Evolutionary conservation across 2,113 vertebrate species (phyloP).

Genomic region (Fulica atra): DNA sequence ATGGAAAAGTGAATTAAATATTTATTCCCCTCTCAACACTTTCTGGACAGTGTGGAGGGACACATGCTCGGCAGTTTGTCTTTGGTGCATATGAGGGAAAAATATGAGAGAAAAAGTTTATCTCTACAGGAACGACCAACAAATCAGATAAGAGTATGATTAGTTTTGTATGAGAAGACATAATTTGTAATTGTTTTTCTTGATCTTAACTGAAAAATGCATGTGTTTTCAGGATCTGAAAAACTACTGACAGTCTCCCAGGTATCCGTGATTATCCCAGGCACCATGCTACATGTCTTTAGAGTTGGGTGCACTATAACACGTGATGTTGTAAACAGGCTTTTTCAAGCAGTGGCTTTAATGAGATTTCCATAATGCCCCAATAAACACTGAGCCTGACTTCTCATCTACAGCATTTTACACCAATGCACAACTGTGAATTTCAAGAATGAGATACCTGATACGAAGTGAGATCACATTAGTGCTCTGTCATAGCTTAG

Average conservation of each 20-base stretch:
- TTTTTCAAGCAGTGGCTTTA: background rate
- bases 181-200: background rate
- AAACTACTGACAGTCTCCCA: background rate
- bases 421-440: background rate
- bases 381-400: background rate
- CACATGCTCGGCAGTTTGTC: background rate
- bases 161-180: background rate
- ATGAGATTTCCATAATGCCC: background rate
- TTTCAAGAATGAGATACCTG: background rate
- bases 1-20: background rate
- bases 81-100: background rate
- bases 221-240: background rate
- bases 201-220: background rate
- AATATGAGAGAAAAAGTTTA: background rate
- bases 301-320: background rate
- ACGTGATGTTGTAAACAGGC: rapidly evolving
- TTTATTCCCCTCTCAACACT: background rate
- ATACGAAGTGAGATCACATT: background rate
- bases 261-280: background rate
- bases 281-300: background rate
- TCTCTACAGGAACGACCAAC: background rate
- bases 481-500: background rate
- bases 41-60: background rate
- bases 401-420: background rate
- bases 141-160: background rate